A percentile compares a stretch with the other conserved stretches of the same genome.
Conservation (phyloP, 2,113 vertebrate genomes). For the Alligator mississippiensis region DNA sequence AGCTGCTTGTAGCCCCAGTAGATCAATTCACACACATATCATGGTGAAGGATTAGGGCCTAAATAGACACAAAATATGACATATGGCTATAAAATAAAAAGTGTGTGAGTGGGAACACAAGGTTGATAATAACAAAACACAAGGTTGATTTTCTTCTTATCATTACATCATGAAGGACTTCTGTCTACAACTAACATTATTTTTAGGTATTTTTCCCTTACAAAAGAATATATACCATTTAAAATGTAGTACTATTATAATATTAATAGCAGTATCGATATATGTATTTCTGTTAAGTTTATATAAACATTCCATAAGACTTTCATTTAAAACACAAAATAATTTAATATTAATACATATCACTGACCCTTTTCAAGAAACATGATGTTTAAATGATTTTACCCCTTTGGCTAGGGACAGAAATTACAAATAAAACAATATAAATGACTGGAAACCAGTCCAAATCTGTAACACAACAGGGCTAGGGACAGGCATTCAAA, state of each 20-base stretch:
- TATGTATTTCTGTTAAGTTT: neutral
- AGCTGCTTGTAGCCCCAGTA: neutral
- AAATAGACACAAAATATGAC: neutral
- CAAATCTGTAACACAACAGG: too few relatives aligned
- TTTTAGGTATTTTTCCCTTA: neutral
- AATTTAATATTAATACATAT: neutral
- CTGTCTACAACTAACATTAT: neutral
- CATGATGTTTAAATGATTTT: too few relatives aligned
- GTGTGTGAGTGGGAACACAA: neutral
- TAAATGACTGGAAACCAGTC: too few relatives aligned
- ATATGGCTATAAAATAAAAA: neutral
- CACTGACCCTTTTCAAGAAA: neutral
- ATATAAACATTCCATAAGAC: neutral
- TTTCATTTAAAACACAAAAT: neutral
- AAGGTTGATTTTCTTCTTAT: fast-evolving
- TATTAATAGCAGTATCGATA: neutral
- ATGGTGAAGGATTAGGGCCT: too few relatives aligned
- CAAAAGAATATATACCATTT: neutral
- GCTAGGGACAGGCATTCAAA: too few relatives aligned
- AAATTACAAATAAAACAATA: too few relatives aligned
- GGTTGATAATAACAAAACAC: neutral
- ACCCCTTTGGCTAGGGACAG: too few relatives aligned
- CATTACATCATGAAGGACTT: neutral
- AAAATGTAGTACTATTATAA: neutral
- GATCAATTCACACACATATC: neutral